A percentile compares a stretch with the other conserved stretches of the same genome.
Evolutionary conservation across 2,888 invertebrate genomes (phyloP).

Genomic region (Plutella xylostella): DNA sequence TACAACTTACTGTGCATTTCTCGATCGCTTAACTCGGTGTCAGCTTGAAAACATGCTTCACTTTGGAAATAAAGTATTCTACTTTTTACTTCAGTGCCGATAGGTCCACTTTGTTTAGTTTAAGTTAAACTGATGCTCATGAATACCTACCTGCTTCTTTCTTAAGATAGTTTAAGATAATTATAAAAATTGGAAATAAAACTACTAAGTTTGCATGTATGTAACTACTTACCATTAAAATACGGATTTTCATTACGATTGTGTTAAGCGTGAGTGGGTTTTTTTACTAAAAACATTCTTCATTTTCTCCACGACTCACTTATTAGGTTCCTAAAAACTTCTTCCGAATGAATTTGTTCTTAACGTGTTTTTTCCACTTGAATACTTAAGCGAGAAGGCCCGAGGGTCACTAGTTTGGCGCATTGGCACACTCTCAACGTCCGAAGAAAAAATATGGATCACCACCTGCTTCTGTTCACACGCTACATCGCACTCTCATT

Average conservation of each 20-base stretch:
- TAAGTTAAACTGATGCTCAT: too few relatives aligned
- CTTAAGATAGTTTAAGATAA: too few relatives aligned
- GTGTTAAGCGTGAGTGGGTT: too few relatives aligned
- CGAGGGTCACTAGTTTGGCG: slow-evolving; percentile 17
- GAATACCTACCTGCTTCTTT: too few relatives aligned
- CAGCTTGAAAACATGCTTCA: slow-evolving; percentile 6
- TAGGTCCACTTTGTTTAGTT: too few relatives aligned
- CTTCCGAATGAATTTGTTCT: background rate
- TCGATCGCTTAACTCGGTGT: slow-evolving; percentile 8
- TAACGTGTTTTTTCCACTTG: background rate
- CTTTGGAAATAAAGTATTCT: too few relatives aligned
- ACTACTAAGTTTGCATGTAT: too few relatives aligned
- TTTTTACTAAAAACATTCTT: too few relatives aligned
- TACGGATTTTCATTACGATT: too few relatives aligned
- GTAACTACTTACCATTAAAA: too few relatives aligned
- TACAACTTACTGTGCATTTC: background rate
- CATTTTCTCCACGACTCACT: background rate
- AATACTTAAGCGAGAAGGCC: slow-evolving; percentile 2
- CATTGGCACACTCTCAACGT: slow-evolving; percentile 19
- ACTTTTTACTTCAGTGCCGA: too few relatives aligned
- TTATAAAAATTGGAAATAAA: too few relatives aligned
- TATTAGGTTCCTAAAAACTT: background rate
- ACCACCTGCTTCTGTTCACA: slow-evolving; percentile 45
- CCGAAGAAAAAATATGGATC: slow-evolving; percentile 28
- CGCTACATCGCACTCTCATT: slow-evolving; percentile 43